Evolutionary conservation across 2,888 invertebrate species (phyloP).

Genomic region (Cosmia trapezina): DNA sequence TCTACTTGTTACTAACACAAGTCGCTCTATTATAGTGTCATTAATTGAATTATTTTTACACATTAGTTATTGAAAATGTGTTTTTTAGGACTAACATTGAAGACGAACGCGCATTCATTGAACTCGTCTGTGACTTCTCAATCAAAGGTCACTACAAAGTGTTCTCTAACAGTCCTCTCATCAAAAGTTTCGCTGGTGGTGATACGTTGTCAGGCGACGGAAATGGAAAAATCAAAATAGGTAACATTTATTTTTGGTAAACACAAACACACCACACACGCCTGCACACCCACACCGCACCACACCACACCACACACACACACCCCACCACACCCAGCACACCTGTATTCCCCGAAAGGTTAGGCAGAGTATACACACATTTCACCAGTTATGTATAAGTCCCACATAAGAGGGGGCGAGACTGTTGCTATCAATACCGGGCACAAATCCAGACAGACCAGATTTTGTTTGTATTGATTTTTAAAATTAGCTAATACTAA

Average conservation of each 20-base stretch:
- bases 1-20: not conserved
- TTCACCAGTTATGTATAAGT: not conserved
- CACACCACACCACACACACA: too few species aligned
- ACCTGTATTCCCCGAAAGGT: not conserved
- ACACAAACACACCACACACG: too few species aligned
- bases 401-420: not conserved
- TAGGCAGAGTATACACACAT: not conserved
- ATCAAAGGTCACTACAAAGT: conserved; percentile 69
- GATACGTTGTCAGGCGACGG: conserved; percentile 69
- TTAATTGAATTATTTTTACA: not conserved
- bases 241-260: conserved; percentile 50
- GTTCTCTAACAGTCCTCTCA: conserved; percentile 51
- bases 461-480: not conserved
- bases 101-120: conserved; percentile 53
- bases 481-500: not conserved
- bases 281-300: too few species aligned
- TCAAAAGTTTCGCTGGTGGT: conserved; percentile 64
- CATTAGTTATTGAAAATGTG: not conserved
- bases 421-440: too few species aligned
- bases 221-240: conserved; percentile 70
- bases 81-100: conserved; percentile 70
- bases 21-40: not conserved
- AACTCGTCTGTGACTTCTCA: conserved; percentile 70
- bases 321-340: too few species aligned
- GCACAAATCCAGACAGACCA: not conserved